Percentiles rank a stretch among this genome's conserved stretches.
phyloP scores from a whole-genome alignment of 1,140 invertebrate genomes.

The Plectrocnemia conspersa region DNA sequence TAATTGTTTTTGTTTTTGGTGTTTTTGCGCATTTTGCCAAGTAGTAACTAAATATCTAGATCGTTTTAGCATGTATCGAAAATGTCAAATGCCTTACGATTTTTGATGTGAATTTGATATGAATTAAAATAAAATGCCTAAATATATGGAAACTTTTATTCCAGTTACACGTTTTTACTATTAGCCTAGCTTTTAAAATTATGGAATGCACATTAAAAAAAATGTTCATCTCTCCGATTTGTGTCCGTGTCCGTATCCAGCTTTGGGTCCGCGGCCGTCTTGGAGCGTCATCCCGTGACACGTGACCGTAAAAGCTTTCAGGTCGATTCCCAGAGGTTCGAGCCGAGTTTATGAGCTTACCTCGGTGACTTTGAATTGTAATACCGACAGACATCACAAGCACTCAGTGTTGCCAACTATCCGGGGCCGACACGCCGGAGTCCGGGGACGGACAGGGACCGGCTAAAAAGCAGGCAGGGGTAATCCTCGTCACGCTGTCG shows the following conservation, averaged over 20 bases:
- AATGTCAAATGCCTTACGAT: too few relatives aligned
- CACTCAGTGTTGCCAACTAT: slow-evolving; percentile 19
- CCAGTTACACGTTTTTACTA: too few relatives aligned
- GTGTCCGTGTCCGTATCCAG: not conserved
- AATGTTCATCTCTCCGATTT: not conserved
- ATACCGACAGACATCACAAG: slow-evolving; percentile 22
- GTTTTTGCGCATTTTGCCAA: too few relatives aligned
- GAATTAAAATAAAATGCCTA: too few relatives aligned
- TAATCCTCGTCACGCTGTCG: slow-evolving; percentile 10
- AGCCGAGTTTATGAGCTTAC: slow-evolving; percentile 10
- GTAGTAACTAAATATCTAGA: too few relatives aligned
- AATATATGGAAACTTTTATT: too few relatives aligned
- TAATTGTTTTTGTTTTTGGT: too few relatives aligned
- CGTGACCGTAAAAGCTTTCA: slow-evolving; percentile 19
- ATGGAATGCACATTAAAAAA: too few relatives aligned
- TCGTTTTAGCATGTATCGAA: too few relatives aligned
- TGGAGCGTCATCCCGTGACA: not conserved
- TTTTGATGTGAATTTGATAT: too few relatives aligned
- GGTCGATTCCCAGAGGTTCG: not conserved
- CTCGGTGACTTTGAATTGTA: slow-evolving; percentile 27
- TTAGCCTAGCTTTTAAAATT: too few relatives aligned
- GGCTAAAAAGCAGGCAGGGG: not conserved
- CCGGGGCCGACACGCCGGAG: not conserved
- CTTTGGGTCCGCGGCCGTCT: not conserved
- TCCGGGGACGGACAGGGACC: not conserved